Percentiles rank a stretch among this genome's conserved stretches.
These are phyloP conservation scores for Darevskia nairensis DNA, from an alignment of 2,797 vertebrate species.

Conservation along the genomic window DNA sequence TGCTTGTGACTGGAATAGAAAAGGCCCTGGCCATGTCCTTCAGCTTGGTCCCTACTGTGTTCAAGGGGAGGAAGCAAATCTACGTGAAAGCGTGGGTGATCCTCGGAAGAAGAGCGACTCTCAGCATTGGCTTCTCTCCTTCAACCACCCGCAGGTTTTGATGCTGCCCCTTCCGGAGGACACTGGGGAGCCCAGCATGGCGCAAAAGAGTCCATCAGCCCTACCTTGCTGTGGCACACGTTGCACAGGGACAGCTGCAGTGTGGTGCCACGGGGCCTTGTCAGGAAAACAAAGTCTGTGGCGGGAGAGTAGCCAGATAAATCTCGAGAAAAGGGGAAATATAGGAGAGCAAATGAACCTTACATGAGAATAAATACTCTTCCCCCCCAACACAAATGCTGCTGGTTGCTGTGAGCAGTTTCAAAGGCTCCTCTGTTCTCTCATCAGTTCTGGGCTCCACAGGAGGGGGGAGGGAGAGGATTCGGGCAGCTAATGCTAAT, in stretches of 20 bases:
- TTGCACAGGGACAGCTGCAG: conserved; percentile 41
- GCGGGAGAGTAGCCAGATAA: conserved; percentile 65
- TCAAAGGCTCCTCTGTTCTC: conserved; percentile 85
- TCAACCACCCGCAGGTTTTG: background rate
- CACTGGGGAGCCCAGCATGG: background rate
- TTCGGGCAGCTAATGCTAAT: conserved; percentile 86
- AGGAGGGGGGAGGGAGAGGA: conserved; percentile 61
- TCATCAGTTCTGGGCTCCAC: conserved; percentile 78
- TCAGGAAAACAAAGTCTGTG: conserved; percentile 68
- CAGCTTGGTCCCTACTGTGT: accelerated
- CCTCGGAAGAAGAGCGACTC: background rate
- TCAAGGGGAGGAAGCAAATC: background rate
- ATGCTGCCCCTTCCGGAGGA: accelerated
- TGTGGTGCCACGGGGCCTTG: conserved; percentile 50
- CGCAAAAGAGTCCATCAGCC: accelerated
- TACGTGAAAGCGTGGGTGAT: background rate
- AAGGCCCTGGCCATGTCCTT: background rate
- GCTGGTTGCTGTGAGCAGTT: conserved; percentile 79
- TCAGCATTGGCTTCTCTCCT: accelerated
- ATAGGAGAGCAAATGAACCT: conserved; percentile 71
- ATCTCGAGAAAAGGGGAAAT: conserved; percentile 68
- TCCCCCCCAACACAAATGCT: conserved; percentile 51
- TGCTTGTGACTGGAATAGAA: background rate
- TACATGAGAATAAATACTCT: conserved; percentile 76
- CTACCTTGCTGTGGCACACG: conserved; percentile 13